Conservation (phyloP, 2,888 invertebrate species). For the Marasmarcha lunaedactyla region DNA sequence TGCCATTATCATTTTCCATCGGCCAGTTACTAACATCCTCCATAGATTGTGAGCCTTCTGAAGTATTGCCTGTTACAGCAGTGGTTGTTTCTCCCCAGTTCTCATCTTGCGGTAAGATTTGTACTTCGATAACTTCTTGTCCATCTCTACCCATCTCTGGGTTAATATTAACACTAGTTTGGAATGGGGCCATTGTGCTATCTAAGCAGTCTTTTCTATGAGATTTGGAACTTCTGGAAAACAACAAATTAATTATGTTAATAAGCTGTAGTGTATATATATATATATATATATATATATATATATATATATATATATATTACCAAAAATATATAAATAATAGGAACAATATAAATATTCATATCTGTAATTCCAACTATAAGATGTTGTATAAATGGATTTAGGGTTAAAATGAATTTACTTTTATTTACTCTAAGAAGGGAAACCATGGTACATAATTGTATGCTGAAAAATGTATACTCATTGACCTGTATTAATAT, state of each 20-base stretch:
- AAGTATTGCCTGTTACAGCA: slow-evolving; percentile 95
- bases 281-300: background rate
- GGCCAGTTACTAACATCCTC: slow-evolving; percentile 92
- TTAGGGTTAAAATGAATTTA: too few relatives aligned
- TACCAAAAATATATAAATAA: too few relatives aligned
- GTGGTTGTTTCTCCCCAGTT: slow-evolving; percentile 99
- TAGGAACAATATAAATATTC: too few relatives aligned
- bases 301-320: too few relatives aligned
- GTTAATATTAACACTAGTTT: slow-evolving; percentile 85
- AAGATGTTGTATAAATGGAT: too few relatives aligned
- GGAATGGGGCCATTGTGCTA: slow-evolving; percentile 82
- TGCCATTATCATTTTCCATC: slow-evolving; percentile 77
- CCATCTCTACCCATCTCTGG: slow-evolving; percentile 82
- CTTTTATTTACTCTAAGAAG: too few relatives aligned
- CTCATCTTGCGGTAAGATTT: slow-evolving; percentile 95
- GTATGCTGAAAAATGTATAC: too few relatives aligned
- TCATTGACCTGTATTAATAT: too few relatives aligned
- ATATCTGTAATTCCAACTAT: too few relatives aligned
- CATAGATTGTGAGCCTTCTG: slow-evolving; percentile 93
- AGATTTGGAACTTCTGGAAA: slow-evolving; percentile 74
- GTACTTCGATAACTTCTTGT: slow-evolving; percentile 95
- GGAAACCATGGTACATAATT: too few relatives aligned
- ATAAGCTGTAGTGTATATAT: slow-evolving; percentile 2
- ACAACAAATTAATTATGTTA: slow-evolving; percentile 2
- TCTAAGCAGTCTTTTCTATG: slow-evolving; percentile 73